Evolutionary conservation across 2,888 invertebrate genomes (phyloP).

Genomic region (Lithophane ornitopus): DNA sequence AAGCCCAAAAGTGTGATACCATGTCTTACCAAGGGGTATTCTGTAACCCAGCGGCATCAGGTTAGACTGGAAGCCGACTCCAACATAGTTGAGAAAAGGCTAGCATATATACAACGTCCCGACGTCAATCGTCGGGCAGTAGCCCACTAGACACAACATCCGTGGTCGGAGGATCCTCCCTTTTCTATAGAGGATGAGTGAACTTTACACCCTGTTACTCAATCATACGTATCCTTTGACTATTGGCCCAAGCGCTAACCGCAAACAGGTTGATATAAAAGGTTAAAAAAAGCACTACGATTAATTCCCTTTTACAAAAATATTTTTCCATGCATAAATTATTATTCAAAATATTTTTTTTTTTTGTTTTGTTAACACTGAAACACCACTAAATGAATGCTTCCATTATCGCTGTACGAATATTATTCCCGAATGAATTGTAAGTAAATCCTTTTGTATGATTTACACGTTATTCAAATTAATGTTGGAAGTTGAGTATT

Average conservation of each 20-base stretch:
- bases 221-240: no score
- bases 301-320: neutral
- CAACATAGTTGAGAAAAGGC: no score
- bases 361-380: constrained; percentile 14
- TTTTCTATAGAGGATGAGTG: no score
- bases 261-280: neutral
- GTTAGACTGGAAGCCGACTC: no score
- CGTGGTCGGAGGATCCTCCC: no score
- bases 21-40: no score
- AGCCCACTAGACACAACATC: no score
- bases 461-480: constrained; percentile 23
- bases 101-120: no score
- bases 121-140: no score
- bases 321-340: constrained; percentile 1
- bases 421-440: constrained; percentile 18
- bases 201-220: no score
- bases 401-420: constrained; percentile 9
- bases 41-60: no score
- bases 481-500: constrained; percentile 2
- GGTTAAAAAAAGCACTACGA: neutral
- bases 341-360: neutral
- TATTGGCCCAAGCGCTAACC: neutral
- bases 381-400: constrained; percentile 17
- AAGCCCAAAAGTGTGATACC: no score
- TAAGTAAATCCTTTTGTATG: constrained; percentile 8